A percentile compares a stretch with the other conserved stretches of the same genome.
These are phyloP conservation scores for Actenoides lindsayi DNA, from an alignment of 2,113 vertebrate genomes.

Conservation along the genomic window DNA sequence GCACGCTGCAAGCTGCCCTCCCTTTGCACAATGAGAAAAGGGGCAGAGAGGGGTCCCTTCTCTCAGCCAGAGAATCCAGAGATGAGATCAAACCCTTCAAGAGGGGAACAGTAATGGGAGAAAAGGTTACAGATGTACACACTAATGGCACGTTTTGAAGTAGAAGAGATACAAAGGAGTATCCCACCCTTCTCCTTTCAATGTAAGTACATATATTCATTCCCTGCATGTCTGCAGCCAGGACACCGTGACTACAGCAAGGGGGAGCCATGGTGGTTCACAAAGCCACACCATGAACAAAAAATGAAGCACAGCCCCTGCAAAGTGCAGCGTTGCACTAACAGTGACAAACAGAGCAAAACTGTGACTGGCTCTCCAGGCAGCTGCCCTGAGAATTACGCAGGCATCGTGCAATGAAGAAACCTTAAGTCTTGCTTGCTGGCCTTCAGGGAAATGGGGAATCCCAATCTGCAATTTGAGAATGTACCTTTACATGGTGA, in stretches of 20 bases:
- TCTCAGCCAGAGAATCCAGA: background rate
- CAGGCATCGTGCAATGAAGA: background rate
- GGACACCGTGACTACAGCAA: accelerated
- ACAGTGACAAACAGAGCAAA: background rate
- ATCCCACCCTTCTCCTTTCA: background rate
- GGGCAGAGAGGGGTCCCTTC: background rate
- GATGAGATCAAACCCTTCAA: background rate
- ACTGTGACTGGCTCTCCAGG: background rate
- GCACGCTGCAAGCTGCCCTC: accelerated
- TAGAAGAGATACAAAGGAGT: background rate
- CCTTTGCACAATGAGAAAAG: background rate
- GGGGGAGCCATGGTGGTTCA: too few relatives aligned
- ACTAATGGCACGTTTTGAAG: background rate
- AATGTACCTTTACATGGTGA: background rate
- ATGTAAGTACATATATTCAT: accelerated
- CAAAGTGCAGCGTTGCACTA: background rate
- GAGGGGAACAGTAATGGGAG: background rate
- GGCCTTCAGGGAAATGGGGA: background rate
- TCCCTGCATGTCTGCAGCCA: background rate
- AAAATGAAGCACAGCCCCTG: background rate
- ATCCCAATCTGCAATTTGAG: background rate
- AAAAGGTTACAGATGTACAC: background rate
- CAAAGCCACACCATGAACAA: accelerated
- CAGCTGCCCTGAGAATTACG: background rate
- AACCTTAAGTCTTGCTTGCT: background rate